phyloP scores from a whole-genome alignment of 2,797 vertebrate species.

The Rhinophrynus dorsalis region DNA sequence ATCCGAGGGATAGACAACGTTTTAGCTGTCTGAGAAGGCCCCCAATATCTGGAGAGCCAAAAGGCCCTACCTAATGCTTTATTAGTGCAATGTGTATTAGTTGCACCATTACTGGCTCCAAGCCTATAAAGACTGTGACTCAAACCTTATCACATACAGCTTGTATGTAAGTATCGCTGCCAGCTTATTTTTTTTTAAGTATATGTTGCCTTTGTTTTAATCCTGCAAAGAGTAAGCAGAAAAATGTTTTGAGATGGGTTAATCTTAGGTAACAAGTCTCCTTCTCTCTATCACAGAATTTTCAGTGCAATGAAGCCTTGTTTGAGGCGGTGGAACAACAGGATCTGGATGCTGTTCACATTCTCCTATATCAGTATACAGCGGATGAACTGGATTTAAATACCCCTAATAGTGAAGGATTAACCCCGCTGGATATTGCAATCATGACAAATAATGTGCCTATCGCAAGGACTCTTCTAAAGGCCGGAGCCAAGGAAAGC shows the following conservation, averaged over 20 bases:
- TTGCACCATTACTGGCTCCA: no score
- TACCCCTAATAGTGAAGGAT: conserved; percentile 87
- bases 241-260: not conserved
- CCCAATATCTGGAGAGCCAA: no score
- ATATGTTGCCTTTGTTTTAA: no score
- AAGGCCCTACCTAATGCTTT: no score
- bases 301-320: conserved; percentile 88
- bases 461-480: conserved; percentile 87
- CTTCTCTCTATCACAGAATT: conserved; percentile 68
- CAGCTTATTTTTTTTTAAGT: no score
- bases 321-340: conserved; percentile 95
- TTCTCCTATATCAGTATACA: conserved; percentile 87
- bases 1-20: no score
- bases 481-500: conserved; percentile 87
- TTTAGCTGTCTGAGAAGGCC: no score
- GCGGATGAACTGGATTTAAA: conserved; percentile 92
- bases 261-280: not conserved
- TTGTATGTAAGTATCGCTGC: no score
- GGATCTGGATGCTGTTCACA: conserved; percentile 89
- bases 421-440: conserved; percentile 90
- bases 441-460: conserved; percentile 93
- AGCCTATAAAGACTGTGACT: no score
- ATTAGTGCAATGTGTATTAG: no score
- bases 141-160: no score
- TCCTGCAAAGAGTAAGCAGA: no score